Conservation (phyloP, 2,797 vertebrate species). For the Sarcoramphus papa region DNA sequence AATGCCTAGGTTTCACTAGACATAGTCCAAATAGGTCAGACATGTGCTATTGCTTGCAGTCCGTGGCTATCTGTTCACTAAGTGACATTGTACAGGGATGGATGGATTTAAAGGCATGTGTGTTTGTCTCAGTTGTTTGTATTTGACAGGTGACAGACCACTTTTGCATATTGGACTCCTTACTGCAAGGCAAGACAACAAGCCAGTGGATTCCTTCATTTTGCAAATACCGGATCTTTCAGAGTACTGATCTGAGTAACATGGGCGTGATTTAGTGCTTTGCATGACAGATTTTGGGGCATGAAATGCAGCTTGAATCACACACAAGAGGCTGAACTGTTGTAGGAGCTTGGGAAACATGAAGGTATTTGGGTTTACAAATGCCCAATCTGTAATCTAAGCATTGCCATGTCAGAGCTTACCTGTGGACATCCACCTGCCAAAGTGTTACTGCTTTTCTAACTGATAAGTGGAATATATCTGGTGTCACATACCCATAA, state of each 20-base stretch:
- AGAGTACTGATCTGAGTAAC: background rate
- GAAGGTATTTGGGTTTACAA: background rate
- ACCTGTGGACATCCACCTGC: background rate
- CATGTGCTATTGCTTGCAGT: background rate
- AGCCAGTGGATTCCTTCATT: background rate
- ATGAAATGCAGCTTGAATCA: background rate
- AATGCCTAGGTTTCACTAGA: background rate
- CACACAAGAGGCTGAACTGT: background rate
- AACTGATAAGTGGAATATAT: background rate
- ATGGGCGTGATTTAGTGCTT: background rate
- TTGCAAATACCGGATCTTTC: background rate
- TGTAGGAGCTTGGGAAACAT: background rate
- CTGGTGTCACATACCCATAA: background rate
- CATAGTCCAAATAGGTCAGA: background rate
- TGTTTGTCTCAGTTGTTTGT: background rate
- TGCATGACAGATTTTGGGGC: background rate
- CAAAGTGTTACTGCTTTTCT: background rate
- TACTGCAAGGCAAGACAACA: background rate
- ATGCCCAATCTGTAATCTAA: background rate
- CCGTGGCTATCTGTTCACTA: background rate
- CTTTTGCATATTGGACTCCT: background rate
- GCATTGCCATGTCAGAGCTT: background rate
- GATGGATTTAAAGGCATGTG: background rate
- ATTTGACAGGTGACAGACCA: background rate
- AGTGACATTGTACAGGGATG: background rate